Conservation (phyloP, 2,888 invertebrate species). For the Callyntrura sp. region DNA sequence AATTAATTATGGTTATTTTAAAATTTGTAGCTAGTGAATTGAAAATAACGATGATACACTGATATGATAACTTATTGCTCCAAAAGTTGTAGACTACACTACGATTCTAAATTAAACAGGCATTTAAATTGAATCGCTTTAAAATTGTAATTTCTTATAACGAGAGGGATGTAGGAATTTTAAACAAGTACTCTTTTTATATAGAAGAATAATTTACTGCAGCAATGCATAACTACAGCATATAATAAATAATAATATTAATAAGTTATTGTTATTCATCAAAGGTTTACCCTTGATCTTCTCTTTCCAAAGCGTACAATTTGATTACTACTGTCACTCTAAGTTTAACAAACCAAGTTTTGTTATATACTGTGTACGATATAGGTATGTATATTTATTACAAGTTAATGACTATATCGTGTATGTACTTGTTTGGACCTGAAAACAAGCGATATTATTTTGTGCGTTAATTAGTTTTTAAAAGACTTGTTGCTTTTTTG, state of each 20-base stretch:
- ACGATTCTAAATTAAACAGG: slow-evolving; percentile 10
- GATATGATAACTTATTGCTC: slow-evolving; percentile 41
- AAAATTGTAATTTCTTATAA: slow-evolving; percentile 7
- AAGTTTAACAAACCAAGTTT: not conserved
- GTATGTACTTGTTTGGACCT: slow-evolving; percentile 63
- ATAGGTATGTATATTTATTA: slow-evolving; percentile 27
- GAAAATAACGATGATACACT: slow-evolving; percentile 5
- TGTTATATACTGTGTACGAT: slow-evolving; percentile 30
- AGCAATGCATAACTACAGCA: slow-evolving; percentile 27
- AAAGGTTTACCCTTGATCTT: slow-evolving; percentile 49
- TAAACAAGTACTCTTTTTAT: slow-evolving; percentile 41
- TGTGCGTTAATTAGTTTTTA: slow-evolving; percentile 42
- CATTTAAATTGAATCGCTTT: slow-evolving; percentile 36
- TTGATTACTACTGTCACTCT: slow-evolving; percentile 21
- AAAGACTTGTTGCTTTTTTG: slow-evolving; percentile 61
- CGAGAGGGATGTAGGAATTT: slow-evolving; percentile 11
- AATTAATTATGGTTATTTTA: slow-evolving; percentile 20
- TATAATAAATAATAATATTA: not conserved
- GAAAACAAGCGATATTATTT: slow-evolving; percentile 66
- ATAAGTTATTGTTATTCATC: slow-evolving; percentile 33
- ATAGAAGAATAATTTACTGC: slow-evolving; percentile 3
- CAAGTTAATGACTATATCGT: slow-evolving; percentile 9
- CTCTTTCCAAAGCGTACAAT: slow-evolving; percentile 61
- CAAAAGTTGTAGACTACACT: slow-evolving; percentile 16
- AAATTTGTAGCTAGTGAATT: slow-evolving; percentile 19